Evolutionary conservation across 2,113 vertebrate species (phyloP).

Genomic region (Eurypyga helias): DNA sequence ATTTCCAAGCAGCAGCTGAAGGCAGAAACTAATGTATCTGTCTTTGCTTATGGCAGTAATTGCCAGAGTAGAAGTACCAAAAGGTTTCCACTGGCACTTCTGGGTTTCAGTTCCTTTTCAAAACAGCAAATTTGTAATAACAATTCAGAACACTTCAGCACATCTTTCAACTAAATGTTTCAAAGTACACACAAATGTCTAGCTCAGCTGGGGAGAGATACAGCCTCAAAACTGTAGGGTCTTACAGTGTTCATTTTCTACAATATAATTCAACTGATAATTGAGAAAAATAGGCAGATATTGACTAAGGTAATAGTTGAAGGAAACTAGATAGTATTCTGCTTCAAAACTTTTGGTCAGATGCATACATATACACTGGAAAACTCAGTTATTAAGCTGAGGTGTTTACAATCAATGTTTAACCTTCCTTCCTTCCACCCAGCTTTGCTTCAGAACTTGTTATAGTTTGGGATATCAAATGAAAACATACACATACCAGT

Average conservation of each 20-base stretch:
- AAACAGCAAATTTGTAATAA: background rate
- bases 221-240: background rate
- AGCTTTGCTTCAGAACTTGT: background rate
- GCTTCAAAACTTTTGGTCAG: background rate
- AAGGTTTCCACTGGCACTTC: slow-evolving; percentile 32
- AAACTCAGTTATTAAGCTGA: background rate
- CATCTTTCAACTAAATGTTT: background rate
- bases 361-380: background rate
- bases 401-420: background rate
- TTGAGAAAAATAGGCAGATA: background rate
- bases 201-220: background rate
- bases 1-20: slow-evolving; percentile 23
- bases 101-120: background rate
- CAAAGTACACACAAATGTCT: background rate
- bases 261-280: background rate
- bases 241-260: background rate
- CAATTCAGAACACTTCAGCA: background rate
- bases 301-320: background rate
- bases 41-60: slow-evolving; percentile 41
- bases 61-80: background rate
- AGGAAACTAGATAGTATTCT: background rate
- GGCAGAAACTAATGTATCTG: slow-evolving; percentile 42
- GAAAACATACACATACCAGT: background rate
- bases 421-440: background rate
- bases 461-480: background rate